Percentiles rank a stretch among this genome's conserved stretches.
These are phyloP conservation scores for Thunnus albacares DNA, from an alignment of 2,797 vertebrate genomes.

Conservation along the genomic window DNA sequence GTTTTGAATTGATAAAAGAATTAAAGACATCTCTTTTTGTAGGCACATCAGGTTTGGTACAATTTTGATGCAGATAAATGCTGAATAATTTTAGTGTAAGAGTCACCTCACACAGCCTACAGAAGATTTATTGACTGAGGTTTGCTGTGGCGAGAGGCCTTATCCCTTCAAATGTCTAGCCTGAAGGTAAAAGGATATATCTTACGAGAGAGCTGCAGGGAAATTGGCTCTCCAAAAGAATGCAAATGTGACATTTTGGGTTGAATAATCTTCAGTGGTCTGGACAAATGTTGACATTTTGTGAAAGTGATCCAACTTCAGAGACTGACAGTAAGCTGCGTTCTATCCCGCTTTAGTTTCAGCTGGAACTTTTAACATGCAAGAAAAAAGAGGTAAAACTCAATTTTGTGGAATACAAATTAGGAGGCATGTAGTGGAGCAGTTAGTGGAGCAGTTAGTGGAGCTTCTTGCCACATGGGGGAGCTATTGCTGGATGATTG, in stretches of 20 bases:
- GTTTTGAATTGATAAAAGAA: conserved; percentile 1
- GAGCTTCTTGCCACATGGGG: conserved; percentile 65
- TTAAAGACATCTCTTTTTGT: conserved; percentile 14
- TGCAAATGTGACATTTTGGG: conserved; percentile 79
- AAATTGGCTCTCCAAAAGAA: conserved; percentile 59
- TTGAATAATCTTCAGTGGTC: conserved; percentile 60
- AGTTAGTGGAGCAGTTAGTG: background rate
- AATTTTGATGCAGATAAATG: conserved; percentile 30
- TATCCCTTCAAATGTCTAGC: conserved; percentile 53
- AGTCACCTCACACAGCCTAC: conserved; percentile 24
- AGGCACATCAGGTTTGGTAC: conserved; percentile 1
- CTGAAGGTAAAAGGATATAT: conserved; percentile 55
- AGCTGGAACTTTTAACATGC: conserved; percentile 19
- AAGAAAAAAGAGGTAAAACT: conserved; percentile 9
- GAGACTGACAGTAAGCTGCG: conserved; percentile 22
- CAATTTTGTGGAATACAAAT: conserved; percentile 23
- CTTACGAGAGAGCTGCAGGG: conserved; percentile 45
- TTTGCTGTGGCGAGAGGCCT: conserved; percentile 28
- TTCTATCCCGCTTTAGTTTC: conserved; percentile 11
- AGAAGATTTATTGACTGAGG: conserved; percentile 35
- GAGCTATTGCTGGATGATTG: conserved; percentile 64
- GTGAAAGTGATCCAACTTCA: conserved; percentile 53
- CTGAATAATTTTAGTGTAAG: conserved; percentile 15
- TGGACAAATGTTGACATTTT: conserved; percentile 74
- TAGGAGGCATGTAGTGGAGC: background rate